Evolutionary conservation across 2,888 invertebrate genomes (phyloP).

Genomic region (Phorcus lineatus): DNA sequence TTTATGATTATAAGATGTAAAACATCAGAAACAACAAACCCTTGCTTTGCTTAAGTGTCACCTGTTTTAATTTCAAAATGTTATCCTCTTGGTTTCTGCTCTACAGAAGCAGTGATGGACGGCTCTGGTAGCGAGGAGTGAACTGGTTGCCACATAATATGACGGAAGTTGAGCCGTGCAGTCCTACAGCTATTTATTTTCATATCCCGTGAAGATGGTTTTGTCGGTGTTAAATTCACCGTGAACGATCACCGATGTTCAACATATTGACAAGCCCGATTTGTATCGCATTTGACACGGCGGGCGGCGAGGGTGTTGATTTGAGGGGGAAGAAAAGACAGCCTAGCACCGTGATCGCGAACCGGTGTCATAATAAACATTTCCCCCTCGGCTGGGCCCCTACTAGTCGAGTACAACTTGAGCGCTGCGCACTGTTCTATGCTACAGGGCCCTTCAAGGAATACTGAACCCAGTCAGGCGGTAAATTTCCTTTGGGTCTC

Average conservation of each 20-base stretch:
- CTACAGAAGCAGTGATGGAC: too few relatives aligned
- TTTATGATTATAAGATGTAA: too few relatives aligned
- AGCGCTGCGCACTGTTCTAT: not conserved
- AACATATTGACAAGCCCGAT: slow-evolving; percentile 16
- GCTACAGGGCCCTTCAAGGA: not conserved
- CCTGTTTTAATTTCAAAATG: too few relatives aligned
- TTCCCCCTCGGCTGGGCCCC: too few relatives aligned
- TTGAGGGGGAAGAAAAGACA: not conserved
- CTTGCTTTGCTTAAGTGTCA: too few relatives aligned
- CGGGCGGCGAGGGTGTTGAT: not conserved
- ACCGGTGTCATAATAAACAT: not conserved
- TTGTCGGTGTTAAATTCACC: slow-evolving; percentile 24
- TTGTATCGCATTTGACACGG: not conserved
- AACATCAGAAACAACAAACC: too few relatives aligned
- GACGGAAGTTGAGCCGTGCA: not conserved
- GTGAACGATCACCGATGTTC: slow-evolving; percentile 23
- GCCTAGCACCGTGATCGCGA: not conserved
- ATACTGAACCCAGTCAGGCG: slow-evolving; percentile 26
- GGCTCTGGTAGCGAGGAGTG: too few relatives aligned
- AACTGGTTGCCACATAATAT: not conserved
- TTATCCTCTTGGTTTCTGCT: too few relatives aligned
- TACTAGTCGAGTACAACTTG: too few relatives aligned
- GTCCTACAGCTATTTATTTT: slow-evolving; percentile 17
- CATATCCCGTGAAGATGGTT: slow-evolving; percentile 20
- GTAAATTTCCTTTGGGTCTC: slow-evolving; percentile 19